These are phyloP conservation scores for Apocheima hispidaria DNA, from an alignment of 2,888 invertebrate genomes.

Conservation along the genomic window DNA sequence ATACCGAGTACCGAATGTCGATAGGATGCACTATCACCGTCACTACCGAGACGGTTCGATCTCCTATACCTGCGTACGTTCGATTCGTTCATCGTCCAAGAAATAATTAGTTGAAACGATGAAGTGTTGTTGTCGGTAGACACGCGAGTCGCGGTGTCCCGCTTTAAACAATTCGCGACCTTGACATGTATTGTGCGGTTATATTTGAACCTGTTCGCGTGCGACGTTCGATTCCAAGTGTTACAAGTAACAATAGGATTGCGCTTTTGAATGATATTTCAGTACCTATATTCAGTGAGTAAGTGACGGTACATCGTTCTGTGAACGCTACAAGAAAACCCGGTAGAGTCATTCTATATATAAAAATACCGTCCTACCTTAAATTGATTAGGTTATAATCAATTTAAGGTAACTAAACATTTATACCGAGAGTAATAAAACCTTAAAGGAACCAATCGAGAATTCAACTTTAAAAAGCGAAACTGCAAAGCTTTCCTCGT, in stretches of 20 bases:
- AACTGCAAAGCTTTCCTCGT: no score
- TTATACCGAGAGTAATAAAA: no score
- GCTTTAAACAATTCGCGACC: slow-evolving; percentile 48
- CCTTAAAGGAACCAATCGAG: no score
- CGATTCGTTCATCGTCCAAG: slow-evolving; percentile 60
- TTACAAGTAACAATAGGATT: slow-evolving; percentile 47
- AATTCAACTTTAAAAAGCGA: no score
- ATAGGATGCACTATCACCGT: slow-evolving; percentile 83
- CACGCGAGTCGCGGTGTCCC: neutral
- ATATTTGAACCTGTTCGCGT: slow-evolving; percentile 58
- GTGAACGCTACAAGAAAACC: slow-evolving; percentile 17
- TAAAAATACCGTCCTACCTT: no score
- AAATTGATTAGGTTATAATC: no score
- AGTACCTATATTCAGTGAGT: slow-evolving; percentile 13
- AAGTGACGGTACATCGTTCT: slow-evolving; percentile 23
- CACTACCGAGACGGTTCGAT: no score
- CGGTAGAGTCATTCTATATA: slow-evolving; percentile 16
- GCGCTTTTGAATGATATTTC: slow-evolving; percentile 28
- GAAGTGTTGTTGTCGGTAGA: neutral
- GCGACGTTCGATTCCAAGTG: slow-evolving; percentile 59
- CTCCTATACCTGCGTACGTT: no score
- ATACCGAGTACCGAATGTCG: slow-evolving; percentile 73
- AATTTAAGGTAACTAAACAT: no score
- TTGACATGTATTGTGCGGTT: slow-evolving; percentile 71
- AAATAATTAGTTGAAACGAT: neutral